Percentiles rank a stretch among this genome's conserved stretches.
Evolutionary conservation across 1,140 invertebrate genomes (phyloP).

Genomic region (Drosophila mauritiana): DNA sequence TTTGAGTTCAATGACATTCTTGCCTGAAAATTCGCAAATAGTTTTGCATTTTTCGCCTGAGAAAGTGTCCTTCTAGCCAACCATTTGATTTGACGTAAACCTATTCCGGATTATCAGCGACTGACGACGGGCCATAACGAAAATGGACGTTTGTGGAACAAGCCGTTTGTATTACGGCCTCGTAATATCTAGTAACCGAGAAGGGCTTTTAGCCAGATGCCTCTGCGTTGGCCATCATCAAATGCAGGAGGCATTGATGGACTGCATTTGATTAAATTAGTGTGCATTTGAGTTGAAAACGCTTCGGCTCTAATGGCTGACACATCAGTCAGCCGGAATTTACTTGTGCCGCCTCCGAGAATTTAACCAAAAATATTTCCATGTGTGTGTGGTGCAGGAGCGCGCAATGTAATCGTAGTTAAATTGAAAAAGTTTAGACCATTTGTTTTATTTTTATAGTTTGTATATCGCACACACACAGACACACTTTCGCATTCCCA

Average conservation of each 20-base stretch:
- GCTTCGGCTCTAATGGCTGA: constrained; percentile 39
- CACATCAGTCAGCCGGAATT: constrained; percentile 36
- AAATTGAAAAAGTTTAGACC: constrained; percentile 74
- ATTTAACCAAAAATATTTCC: constrained; percentile 40
- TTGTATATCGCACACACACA: constrained; percentile 30
- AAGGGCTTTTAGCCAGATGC: constrained; percentile 40
- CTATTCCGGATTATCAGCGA: constrained; percentile 1
- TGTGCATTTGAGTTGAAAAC: constrained; percentile 45
- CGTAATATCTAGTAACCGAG: constrained; percentile 14
- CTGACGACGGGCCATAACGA: constrained; percentile 42
- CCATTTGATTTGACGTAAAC: constrained; percentile 30
- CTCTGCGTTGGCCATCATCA: constrained; percentile 15
- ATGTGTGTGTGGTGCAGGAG: neutral
- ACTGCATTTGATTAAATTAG: constrained; percentile 76
- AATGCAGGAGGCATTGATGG: constrained; percentile 53
- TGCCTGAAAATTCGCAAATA: constrained; percentile 7
- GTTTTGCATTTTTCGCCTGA: neutral
- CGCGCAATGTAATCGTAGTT: constrained; percentile 68
- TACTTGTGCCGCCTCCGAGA: constrained; percentile 19
- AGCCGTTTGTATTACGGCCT: neutral
- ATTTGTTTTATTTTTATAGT: constrained; percentile 62
- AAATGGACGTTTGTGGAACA: constrained; percentile 30
- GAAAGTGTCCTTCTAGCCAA: too few species aligned
- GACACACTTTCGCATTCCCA: neutral
- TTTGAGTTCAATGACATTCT: neutral